phyloP scores from a whole-genome alignment of 2,113 vertebrate genomes.

The Alligator mississippiensis region DNA sequence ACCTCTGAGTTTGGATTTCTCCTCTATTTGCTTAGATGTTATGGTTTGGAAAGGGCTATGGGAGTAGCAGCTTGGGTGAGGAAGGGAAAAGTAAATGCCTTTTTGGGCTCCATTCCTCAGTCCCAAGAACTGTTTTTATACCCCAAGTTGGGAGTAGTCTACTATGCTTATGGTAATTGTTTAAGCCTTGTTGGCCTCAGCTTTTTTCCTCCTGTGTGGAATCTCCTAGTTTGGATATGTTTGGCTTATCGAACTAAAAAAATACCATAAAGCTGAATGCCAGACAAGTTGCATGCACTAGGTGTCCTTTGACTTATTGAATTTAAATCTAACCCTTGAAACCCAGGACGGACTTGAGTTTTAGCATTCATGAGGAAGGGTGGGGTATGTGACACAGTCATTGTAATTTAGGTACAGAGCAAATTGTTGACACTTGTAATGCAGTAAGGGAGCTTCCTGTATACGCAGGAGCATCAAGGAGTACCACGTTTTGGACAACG shows the following conservation, averaged over 20 bases:
- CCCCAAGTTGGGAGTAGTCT: rapidly evolving
- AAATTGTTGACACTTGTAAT: neutral
- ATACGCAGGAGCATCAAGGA: neutral
- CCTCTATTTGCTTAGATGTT: neutral
- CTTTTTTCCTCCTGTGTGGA: neutral
- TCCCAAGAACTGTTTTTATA: neutral
- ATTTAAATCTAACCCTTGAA: neutral
- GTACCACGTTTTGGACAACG: neutral
- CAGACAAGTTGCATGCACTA: rapidly evolving
- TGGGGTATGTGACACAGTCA: neutral
- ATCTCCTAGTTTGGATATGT: neutral
- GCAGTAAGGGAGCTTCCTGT: neutral
- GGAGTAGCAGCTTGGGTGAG: neutral
- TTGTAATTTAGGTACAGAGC: constrained; percentile 57
- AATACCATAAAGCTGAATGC: rapidly evolving
- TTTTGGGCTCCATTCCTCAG: rapidly evolving
- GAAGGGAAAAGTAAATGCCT: neutral
- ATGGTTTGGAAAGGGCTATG: neutral
- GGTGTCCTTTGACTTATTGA: neutral
- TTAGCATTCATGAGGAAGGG: neutral
- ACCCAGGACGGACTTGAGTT: neutral
- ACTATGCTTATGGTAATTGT: neutral
- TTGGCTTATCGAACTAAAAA: neutral
- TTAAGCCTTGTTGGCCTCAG: neutral
- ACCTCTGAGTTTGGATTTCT: neutral